phyloP scores from a whole-genome alignment of 2,797 vertebrate genomes.

The Phrynocephalus guinanensis region DNA sequence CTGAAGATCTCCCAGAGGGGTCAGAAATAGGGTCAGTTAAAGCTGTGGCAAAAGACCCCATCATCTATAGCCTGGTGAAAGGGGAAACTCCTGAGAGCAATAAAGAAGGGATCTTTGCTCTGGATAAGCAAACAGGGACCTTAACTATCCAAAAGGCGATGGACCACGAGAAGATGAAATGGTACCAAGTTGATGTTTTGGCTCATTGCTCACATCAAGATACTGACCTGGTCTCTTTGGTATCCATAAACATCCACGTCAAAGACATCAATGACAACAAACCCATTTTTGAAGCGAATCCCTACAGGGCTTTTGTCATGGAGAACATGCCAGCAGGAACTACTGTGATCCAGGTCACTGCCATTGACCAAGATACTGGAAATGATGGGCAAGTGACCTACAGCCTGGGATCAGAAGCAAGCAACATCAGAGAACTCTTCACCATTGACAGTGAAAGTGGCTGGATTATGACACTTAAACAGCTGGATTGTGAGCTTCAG shows the following conservation, averaged over 20 bases:
- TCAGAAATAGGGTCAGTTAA: slow-evolving; percentile 91
- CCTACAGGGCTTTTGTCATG: slow-evolving; percentile 90
- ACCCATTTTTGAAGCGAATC: slow-evolving; percentile 93
- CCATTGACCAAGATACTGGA: slow-evolving; percentile 93
- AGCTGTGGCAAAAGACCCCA: slow-evolving; percentile 88
- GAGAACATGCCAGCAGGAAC: slow-evolving; percentile 96
- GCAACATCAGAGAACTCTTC: slow-evolving; percentile 81
- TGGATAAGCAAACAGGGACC: slow-evolving; percentile 89
- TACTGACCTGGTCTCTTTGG: slow-evolving; percentile 89
- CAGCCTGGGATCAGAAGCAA: slow-evolving; percentile 81
- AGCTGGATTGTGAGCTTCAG: slow-evolving; percentile 88
- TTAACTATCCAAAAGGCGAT: slow-evolving; percentile 89
- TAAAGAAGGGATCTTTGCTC: slow-evolving; percentile 87
- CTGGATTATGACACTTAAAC: slow-evolving; percentile 89
- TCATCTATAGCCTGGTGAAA: slow-evolving; percentile 96
- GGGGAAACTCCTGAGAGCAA: slow-evolving; percentile 96
- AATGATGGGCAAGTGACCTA: slow-evolving; percentile 92
- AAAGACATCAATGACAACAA: slow-evolving; percentile 96
- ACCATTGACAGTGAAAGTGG: slow-evolving; percentile 90
- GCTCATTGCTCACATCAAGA: slow-evolving; percentile 91
- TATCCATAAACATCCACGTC: slow-evolving; percentile 93
- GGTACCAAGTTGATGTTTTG: slow-evolving; percentile 95
- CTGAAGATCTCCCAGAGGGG: slow-evolving; percentile 91
- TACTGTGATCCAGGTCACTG: slow-evolving; percentile 95
- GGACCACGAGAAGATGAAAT: slow-evolving; percentile 94